Conservation (phyloP, 2,888 invertebrate species). For the Ceriagrion tenellum region DNA sequence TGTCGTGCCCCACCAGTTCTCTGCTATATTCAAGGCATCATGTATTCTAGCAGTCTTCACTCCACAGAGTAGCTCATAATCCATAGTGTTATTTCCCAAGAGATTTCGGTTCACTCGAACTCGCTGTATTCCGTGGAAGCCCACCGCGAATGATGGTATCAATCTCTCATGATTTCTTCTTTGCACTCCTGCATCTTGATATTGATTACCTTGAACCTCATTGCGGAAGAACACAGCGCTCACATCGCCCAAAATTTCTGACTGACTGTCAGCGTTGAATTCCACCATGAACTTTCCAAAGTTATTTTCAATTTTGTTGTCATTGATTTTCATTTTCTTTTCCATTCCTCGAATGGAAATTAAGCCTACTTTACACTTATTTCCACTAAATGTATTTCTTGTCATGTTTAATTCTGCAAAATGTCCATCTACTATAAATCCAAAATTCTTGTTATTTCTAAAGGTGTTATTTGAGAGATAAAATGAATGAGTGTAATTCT, state of each 20-base stretch:
- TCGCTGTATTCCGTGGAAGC: conserved; percentile 96
- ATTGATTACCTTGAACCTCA: conserved; percentile 86
- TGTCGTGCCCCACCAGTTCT: conserved; percentile 98
- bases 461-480: conserved; percentile 93
- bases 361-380: conserved; percentile 89
- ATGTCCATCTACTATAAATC: conserved; percentile 93
- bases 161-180: conserved; percentile 74
- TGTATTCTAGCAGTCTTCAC: conserved; percentile 90
- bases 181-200: conserved; percentile 75
- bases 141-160: conserved; percentile 90
- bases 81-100: conserved; percentile 89
- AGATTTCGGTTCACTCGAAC: conserved; percentile 94
- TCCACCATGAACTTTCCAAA: conserved; percentile 91
- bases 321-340: conserved; percentile 91
- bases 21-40: conserved; percentile 91
- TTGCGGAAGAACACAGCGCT: conserved; percentile 89
- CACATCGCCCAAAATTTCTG: conserved; percentile 93
- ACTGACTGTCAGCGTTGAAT: conserved; percentile 94
- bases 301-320: conserved; percentile 90
- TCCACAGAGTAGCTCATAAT: conserved; percentile 96
- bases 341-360: conserved; percentile 96
- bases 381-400: conserved; percentile 90
- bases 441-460: conserved; percentile 91
- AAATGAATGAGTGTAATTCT: conserved; percentile 95
- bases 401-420: conserved; percentile 91